Conservation (phyloP, 2,888 invertebrate genomes). For the Ophion costatus region DNA sequence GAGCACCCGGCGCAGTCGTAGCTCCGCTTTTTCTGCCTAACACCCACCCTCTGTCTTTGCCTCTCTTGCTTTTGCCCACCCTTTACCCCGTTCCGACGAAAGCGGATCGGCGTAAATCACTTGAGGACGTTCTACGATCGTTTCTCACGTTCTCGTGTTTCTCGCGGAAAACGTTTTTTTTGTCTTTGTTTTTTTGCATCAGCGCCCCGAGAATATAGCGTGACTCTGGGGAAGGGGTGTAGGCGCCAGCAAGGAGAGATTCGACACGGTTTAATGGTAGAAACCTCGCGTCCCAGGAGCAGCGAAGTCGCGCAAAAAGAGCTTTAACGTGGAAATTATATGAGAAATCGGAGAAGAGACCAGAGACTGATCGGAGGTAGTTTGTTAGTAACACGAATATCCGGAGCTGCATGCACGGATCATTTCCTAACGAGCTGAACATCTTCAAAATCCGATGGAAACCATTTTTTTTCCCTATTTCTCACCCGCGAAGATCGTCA, state of each 20-base stretch:
- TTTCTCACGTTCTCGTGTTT: constrained; percentile 65
- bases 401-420: neutral
- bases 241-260: constrained; percentile 41
- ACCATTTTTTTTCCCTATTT: neutral
- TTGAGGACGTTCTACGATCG: constrained; percentile 65
- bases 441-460: neutral
- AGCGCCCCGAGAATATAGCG: constrained; percentile 42
- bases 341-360: constrained; percentile 11
- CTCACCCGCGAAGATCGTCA: neutral
- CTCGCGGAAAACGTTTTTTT: constrained; percentile 56
- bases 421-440: neutral
- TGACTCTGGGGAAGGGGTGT: constrained; percentile 15
- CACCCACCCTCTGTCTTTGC: constrained; percentile 19
- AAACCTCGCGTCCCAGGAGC: constrained; percentile 28
- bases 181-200: constrained; percentile 25
- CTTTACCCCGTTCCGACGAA: constrained; percentile 47
- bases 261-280: constrained; percentile 51
- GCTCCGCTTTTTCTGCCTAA: constrained; percentile 34
- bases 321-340: constrained; percentile 7
- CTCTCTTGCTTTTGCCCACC: constrained; percentile 6
- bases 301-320: constrained; percentile 8
- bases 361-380: neutral
- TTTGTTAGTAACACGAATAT: constrained; percentile 19
- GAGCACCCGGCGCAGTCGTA: constrained; percentile 49
- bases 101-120: constrained; percentile 68